Percentiles rank a stretch among this genome's conserved stretches.
Conservation (phyloP, 2,113 vertebrate species). For the Nanorana parkeri region DNA sequence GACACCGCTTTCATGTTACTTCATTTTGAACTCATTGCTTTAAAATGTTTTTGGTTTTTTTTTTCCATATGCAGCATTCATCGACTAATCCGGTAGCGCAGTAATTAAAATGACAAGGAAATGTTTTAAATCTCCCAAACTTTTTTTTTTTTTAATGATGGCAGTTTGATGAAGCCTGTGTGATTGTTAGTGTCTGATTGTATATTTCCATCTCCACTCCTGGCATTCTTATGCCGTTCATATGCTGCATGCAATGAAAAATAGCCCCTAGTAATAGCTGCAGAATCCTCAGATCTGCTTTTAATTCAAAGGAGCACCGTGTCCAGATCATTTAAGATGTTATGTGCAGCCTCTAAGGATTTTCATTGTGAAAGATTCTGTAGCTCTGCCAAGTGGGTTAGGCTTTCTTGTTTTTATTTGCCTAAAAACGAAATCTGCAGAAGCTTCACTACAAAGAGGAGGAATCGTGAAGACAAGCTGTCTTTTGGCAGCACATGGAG, state of each 20-base stretch:
- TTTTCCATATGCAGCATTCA: constrained; percentile 11
- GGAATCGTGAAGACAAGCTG: neutral
- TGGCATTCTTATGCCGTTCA: constrained; percentile 24
- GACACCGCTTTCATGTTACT: neutral
- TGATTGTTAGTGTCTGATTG: constrained; percentile 33
- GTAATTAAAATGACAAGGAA: constrained; percentile 37
- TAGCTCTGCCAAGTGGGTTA: constrained; percentile 40
- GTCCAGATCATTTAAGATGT: constrained; percentile 50
- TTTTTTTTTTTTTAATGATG: constrained; percentile 24
- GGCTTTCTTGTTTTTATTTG: constrained; percentile 40
- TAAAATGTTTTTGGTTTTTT: neutral
- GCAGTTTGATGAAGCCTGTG: constrained; percentile 20
- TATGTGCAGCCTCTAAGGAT: constrained; percentile 36
- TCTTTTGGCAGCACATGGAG: neutral
- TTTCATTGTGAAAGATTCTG: constrained; percentile 43
- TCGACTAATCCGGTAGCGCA: neutral
- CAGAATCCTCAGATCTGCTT: constrained; percentile 45
- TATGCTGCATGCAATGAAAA: constrained; percentile 34
- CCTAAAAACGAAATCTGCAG: constrained; percentile 26
- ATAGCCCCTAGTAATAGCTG: constrained; percentile 29
- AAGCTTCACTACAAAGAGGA: constrained; percentile 2
- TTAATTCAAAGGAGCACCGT: constrained; percentile 49
- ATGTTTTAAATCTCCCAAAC: neutral
- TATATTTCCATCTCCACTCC: constrained; percentile 1
- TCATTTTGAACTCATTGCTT: neutral